Evolutionary conservation across 2,113 vertebrate species (phyloP), one percentile per base, ranked within the genome.

Genomic region (Campylomormyrus numenius): DNA sequence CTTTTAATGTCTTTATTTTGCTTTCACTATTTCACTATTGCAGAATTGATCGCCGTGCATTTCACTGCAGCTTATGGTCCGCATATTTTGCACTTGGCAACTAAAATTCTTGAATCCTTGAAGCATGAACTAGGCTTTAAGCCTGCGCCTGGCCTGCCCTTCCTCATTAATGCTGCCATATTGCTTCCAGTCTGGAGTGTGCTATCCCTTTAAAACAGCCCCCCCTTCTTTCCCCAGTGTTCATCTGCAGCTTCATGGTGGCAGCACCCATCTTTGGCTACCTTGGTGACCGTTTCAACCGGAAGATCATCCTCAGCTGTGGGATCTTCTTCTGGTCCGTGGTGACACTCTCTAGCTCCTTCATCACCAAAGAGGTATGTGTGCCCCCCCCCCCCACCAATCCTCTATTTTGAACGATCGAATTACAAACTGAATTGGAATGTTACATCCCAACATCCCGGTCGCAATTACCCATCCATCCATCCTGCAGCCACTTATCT

Each of bases 201-300:
- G 77, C 70, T 35, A 35, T 39, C 50, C 9, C 31, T 24, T 86
- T 39, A 8, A 77, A 5, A 62, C 0, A 91, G 91, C 56, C 91
- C 85, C 39, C 89, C 88, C 52, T 93, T 85, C 90, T 86, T 92
- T 91, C 88, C 90, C 6, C 96, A 99, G 98, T 98, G 92, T 99
- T 99, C 95, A 99, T 99, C 97, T 99, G 98, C 90, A 99, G 98
- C 92, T 99, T 99, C 96, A 99, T 99, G 98, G 97, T 99, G 42
- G 98, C 98, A 0, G 98, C 98, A 0, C 98, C 98, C 6, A 97
- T 99, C 95, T 99, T 99, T 6, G 98, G 98, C 95, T 99, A 99
- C 96, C 97, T 99, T 80, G 98, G 98, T 19, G 98, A 99, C 96
- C 97, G 98, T 88, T 99, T 99, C 96, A 99, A 99, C 97, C 96